Conservation (phyloP, 2,888 invertebrate species). For the Phaonia tiefii region DNA sequence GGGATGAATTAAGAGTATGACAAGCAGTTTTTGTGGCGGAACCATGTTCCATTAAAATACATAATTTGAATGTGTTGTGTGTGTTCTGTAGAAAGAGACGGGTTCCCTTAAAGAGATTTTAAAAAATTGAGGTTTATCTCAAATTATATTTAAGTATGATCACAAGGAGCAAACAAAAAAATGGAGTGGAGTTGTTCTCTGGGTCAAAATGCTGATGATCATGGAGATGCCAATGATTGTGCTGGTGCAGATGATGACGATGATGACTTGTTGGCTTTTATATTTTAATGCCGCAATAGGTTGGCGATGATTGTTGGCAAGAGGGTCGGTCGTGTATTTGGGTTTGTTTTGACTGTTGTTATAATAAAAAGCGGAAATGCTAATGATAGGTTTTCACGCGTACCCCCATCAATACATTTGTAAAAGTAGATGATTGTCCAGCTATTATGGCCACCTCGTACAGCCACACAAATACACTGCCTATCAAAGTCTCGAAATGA, state of each 20-base stretch:
- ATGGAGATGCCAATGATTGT: not conserved
- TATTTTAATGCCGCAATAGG: slow-evolving; percentile 59
- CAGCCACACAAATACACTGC: not conserved
- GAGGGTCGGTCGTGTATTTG: not conserved
- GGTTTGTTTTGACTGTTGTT: slow-evolving; percentile 33
- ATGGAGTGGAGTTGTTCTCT: slow-evolving; percentile 16
- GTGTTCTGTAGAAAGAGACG: slow-evolving; percentile 39
- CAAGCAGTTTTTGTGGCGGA: slow-evolving; percentile 55
- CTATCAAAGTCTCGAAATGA: slow-evolving; percentile 1
- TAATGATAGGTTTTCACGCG: slow-evolving; percentile 79
- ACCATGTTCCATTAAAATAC: slow-evolving; percentile 20
- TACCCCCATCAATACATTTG: slow-evolving; percentile 59
- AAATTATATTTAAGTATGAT: slow-evolving; percentile 78
- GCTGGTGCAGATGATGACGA: slow-evolving; percentile 3
- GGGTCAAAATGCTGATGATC: slow-evolving; percentile 14
- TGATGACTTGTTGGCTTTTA: slow-evolving; percentile 52
- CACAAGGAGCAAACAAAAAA: slow-evolving; percentile 64
- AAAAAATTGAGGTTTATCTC: slow-evolving; percentile 68
- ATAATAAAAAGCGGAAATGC: slow-evolving; percentile 81
- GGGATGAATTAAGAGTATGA: slow-evolving; percentile 58
- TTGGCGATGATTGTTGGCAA: too few species aligned
- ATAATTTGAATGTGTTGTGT: slow-evolving; percentile 42
- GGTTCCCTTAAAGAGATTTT: slow-evolving; percentile 32
- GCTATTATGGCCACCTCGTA: slow-evolving; percentile 22
- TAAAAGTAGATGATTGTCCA: slow-evolving; percentile 38